Conservation (phyloP, 2,888 invertebrate species). For the Pseudococcus viburni region DNA sequence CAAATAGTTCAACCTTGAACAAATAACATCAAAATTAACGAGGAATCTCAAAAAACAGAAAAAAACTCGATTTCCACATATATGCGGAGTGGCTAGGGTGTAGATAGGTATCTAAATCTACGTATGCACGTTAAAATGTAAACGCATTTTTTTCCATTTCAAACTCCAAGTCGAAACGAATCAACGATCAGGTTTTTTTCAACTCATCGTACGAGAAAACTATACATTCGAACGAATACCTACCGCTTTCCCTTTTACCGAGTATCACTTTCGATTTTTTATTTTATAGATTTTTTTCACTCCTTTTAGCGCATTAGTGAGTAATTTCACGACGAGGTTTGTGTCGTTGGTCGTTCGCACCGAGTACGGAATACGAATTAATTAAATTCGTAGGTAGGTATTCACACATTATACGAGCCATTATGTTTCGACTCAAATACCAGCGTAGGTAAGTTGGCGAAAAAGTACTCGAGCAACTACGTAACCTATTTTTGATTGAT, state of each 20-base stretch:
- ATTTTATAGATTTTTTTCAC: constrained; percentile 1
- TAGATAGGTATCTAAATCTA: background rate
- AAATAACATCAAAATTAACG: background rate
- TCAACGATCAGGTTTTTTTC: background rate
- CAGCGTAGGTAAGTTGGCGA: background rate
- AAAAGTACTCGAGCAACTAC: background rate
- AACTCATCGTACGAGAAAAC: constrained; percentile 8
- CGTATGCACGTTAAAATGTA: too few relatives aligned
- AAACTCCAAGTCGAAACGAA: background rate
- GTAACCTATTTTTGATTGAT: background rate
- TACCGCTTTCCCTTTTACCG: constrained; percentile 45
- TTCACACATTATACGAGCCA: background rate
- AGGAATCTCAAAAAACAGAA: background rate
- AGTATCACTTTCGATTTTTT: constrained; percentile 43
- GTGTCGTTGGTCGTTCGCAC: background rate
- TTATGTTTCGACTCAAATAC: background rate
- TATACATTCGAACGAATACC: background rate
- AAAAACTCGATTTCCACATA: background rate
- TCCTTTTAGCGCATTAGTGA: background rate
- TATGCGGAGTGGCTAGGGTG: background rate
- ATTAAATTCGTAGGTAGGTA: background rate
- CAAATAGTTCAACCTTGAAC: background rate
- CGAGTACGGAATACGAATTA: background rate
- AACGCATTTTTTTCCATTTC: too few relatives aligned
- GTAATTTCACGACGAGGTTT: background rate